Evolutionary conservation across 2,797 vertebrate species (phyloP).

Genomic region (Heliangelus exortis): DNA sequence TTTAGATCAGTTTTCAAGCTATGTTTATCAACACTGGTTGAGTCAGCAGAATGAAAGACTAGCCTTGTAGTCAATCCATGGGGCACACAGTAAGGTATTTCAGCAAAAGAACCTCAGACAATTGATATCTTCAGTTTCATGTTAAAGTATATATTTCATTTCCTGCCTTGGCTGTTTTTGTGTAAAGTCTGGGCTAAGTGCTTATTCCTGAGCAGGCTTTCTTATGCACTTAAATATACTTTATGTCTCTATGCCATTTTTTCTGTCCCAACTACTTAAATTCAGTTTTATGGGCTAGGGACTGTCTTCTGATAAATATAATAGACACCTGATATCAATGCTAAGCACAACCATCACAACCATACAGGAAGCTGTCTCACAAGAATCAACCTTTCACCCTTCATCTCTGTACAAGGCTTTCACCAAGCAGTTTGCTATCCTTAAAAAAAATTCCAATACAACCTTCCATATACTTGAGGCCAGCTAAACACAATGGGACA

Average conservation of each 20-base stretch:
- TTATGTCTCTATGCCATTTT: background rate
- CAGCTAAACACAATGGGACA: background rate
- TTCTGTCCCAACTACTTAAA: background rate
- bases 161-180: background rate
- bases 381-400: background rate
- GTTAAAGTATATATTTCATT: background rate
- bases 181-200: background rate
- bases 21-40: constrained; percentile 11
- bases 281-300: background rate
- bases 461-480: background rate
- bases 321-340: background rate
- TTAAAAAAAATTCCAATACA: background rate
- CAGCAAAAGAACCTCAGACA: constrained; percentile 16
- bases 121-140: background rate
- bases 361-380: background rate
- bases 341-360: background rate
- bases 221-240: background rate
- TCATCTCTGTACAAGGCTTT: background rate
- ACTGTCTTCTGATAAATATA: background rate
- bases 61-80: background rate
- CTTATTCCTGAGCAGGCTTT: background rate
- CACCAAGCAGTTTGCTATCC: background rate
- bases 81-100: background rate
- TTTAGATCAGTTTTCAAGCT: constrained; percentile 21
- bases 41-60: background rate